A percentile compares a stretch with the other conserved stretches of the same genome.
Evolutionary conservation across 2,797 vertebrate genomes (phyloP).

Genomic region (Takifugu rubripes): DNA sequence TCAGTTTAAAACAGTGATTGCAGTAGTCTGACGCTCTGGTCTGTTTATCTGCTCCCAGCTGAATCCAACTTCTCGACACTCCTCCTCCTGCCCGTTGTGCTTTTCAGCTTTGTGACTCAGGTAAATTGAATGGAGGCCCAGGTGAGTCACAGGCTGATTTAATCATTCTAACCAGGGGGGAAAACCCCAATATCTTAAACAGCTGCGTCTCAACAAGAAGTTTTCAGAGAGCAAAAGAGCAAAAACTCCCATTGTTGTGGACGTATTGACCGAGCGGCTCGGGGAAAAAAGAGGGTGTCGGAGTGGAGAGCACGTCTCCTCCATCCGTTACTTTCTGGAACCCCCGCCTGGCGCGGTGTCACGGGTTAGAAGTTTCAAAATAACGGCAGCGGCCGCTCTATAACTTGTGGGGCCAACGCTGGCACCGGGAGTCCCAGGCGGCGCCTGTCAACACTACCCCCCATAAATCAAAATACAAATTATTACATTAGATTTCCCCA

Average conservation of each 20-base stretch:
- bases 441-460: conserved; percentile 3
- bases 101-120: background rate
- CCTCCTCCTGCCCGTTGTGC: background rate
- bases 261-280: background rate
- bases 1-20: no score
- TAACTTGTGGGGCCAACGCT: conserved; percentile 8
- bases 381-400: conserved; percentile 9
- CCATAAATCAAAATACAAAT: conserved; percentile 13
- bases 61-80: background rate
- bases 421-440: conserved; percentile 4
- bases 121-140: background rate
- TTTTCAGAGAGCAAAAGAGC: no score
- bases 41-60: background rate
- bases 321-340: conserved; percentile 1
- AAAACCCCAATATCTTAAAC: no score
- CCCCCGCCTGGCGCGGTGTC: conserved; percentile 3
- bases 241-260: background rate
- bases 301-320: background rate
- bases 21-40: no score
- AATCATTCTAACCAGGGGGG: background rate
- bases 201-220: no score
- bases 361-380: no score
- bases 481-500: conserved; percentile 7
- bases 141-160: background rate
- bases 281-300: background rate